Evolutionary conservation across 1,140 invertebrate genomes (phyloP).

Genomic region (Macrobrachium nipponense): DNA sequence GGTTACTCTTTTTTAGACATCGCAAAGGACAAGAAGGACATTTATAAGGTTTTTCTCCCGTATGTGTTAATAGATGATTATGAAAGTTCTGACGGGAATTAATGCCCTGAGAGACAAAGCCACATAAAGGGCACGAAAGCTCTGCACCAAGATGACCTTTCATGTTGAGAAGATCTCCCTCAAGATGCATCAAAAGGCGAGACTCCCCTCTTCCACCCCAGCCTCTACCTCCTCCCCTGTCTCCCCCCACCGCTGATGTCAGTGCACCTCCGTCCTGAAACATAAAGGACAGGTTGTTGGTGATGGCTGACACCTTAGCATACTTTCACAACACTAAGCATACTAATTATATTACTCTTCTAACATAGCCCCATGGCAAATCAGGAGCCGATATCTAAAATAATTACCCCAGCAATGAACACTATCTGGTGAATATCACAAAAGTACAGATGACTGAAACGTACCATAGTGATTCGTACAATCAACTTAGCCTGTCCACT

Average conservation of each 20-base stretch:
- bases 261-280: constrained; percentile 51
- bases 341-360: not conserved
- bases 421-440: too few relatives aligned
- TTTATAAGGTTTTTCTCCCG: constrained; percentile 50
- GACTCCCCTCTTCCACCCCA: constrained; percentile 49
- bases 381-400: too few relatives aligned
- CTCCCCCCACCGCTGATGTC: constrained; percentile 50
- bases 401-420: too few relatives aligned
- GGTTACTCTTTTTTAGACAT: constrained; percentile 53
- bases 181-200: constrained; percentile 36
- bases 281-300: constrained; percentile 56
- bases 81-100: constrained; percentile 61
- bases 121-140: constrained; percentile 55
- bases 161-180: constrained; percentile 40
- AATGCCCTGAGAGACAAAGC: constrained; percentile 55
- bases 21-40: constrained; percentile 48
- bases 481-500: too few relatives aligned
- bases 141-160: constrained; percentile 36
- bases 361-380: not conserved
- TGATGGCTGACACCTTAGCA: constrained; percentile 15
- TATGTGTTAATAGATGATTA: constrained; percentile 49
- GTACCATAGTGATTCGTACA: too few relatives aligned
- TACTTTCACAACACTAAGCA: not conserved
- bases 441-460: too few relatives aligned
- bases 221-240: constrained; percentile 47